phyloP scores from a whole-genome alignment of 2,888 invertebrate species.

The Nomada flava region DNA sequence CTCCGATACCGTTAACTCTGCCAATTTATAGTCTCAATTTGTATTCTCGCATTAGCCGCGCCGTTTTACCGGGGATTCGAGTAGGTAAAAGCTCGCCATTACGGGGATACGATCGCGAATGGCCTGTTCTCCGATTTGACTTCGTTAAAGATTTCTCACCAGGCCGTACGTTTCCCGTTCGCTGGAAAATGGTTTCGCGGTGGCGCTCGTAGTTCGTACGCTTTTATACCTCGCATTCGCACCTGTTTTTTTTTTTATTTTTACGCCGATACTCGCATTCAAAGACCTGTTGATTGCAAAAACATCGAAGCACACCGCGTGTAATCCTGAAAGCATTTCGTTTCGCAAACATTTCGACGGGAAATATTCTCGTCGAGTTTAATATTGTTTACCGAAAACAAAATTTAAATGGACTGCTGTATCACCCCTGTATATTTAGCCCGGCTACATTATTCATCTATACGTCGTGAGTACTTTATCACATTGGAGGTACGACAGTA shows the following conservation, averaged over 20 bases:
- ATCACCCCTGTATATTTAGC: too few species aligned
- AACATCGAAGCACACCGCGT: not conserved
- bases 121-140: conserved; percentile 1
- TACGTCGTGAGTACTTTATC: too few species aligned
- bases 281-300: conserved; percentile 34
- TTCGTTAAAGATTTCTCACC: conserved; percentile 30
- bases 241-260: not conserved
- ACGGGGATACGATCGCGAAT: conserved; percentile 6
- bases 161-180: conserved; percentile 2
- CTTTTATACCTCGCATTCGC: conserved; percentile 7
- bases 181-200: conserved; percentile 7
- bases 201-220: not conserved
- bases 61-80: conserved; percentile 19
- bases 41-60: conserved; percentile 19
- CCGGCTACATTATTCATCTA: too few species aligned
- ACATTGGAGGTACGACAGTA: too few species aligned
- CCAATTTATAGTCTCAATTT: conserved; percentile 14
- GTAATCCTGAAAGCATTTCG: not conserved
- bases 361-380: not conserved
- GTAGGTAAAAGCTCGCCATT: conserved; percentile 11
- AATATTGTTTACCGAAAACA: not conserved
- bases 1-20: not conserved
- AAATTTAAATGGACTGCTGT: not conserved
- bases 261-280: not conserved
- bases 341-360: not conserved